Base-by-base conservation (phyloP, 2,888 invertebrate genomes). In the Apamea epomidion region DNA sequence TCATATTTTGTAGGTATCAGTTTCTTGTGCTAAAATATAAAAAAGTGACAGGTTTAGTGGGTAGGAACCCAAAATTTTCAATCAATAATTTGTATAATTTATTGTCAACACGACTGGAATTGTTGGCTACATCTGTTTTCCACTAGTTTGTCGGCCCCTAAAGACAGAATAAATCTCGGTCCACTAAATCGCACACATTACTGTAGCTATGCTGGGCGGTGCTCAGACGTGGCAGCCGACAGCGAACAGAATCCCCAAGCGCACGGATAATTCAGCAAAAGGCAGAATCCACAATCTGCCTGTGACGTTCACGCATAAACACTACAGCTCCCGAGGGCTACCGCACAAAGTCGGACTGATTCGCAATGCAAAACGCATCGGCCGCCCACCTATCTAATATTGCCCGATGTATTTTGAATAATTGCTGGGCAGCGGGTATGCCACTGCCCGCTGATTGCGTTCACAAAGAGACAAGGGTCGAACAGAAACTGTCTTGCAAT, bases 381-480 rank as follows among this genome's bases (percentile, higher is more conserved):
- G 93, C 93, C 94, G 93, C 94, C 93, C 94, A 95, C 95, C 95
- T 96, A 96, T 96, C 96, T 97, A 97, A 97, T 96, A 96, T 95
- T 95, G 96, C 94, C 93, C 93, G 94, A 95, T 96, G 96, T 96
- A 96, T 96, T 97, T 96, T 96, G 97, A 96, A 97, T 97, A 96
- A 96, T 97, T 97, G 96, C 94, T 93, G 93, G 91, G 93, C 91
- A 93, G 92, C 92, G 92, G 92, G 87, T 71, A 72, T 74, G 84
- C 87, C 48, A 76, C 84, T 87, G 91, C 78, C 91, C 92, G 94
- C 93, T 95, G 96, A 95, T 95, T 95, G 96, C 94, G 92, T 91
- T 91, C 92, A 93, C 93, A 95, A 95, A 96, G 94, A 95, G 96
- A 93, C 92, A 91, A 88, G 89, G 91, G 89, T 90, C 86, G 88